These are phyloP conservation scores for Penaeus chinensis DNA, from an alignment of 1,140 invertebrate species.

Conservation along the genomic window DNA sequence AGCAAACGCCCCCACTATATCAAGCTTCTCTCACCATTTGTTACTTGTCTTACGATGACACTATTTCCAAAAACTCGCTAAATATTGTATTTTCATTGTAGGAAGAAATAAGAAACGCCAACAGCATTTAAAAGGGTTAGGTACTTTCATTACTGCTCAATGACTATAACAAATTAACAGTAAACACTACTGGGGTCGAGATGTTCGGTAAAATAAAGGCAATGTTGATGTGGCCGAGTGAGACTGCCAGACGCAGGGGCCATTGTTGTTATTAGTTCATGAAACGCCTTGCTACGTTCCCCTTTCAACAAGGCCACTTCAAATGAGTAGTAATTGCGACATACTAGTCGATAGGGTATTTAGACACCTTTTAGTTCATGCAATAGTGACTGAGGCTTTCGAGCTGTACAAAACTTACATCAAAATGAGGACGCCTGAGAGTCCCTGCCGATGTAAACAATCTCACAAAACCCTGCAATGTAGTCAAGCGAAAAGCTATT, in stretches of 20 bases:
- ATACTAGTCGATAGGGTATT: background rate
- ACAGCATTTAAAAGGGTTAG: no score
- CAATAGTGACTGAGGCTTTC: slow-evolving; percentile 19
- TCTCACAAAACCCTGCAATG: slow-evolving; percentile 16
- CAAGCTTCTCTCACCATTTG: no score
- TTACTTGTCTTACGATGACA: no score
- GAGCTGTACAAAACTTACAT: slow-evolving; percentile 59
- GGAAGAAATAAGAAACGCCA: no score
- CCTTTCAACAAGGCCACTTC: background rate
- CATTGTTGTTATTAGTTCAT: slow-evolving; percentile 40
- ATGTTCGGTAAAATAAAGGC: no score
- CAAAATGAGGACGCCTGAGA: slow-evolving; percentile 58
- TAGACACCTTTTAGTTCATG: background rate
- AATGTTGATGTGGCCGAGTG: background rate
- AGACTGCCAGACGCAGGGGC: slow-evolving; percentile 21
- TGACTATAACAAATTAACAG: no score
- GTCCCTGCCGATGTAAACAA: slow-evolving; percentile 49
- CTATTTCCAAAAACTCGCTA: no score
- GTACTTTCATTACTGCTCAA: no score
- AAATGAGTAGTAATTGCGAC: background rate
- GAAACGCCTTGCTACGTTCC: background rate
- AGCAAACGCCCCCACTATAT: no score
- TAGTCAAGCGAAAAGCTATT: slow-evolving; percentile 25
- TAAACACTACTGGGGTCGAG: no score
- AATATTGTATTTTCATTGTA: no score